A percentile compares a stretch with the other conserved stretches of the same genome.
Conservation (phyloP, 2,888 invertebrate species). For the Himalopsyche tibetana region DNA sequence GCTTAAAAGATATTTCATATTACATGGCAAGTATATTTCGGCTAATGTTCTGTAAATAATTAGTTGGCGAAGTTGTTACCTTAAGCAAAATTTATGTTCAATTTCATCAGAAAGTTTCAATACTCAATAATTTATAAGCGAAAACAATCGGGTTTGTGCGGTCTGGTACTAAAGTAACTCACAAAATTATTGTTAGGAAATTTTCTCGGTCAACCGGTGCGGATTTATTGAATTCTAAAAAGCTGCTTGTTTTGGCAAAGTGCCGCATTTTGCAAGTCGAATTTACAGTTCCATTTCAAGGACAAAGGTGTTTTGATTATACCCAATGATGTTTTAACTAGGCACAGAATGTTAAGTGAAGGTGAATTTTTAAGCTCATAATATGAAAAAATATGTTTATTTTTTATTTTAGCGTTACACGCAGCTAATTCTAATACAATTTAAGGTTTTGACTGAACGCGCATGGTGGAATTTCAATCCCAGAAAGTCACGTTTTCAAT, state of each 20-base stretch:
- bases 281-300: background rate
- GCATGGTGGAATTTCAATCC: no score
- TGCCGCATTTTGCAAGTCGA: background rate
- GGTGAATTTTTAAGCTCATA: no score
- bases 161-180: no score
- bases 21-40: background rate
- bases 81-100: background rate
- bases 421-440: no score
- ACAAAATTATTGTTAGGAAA: background rate
- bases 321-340: background rate
- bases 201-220: background rate
- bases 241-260: conserved; percentile 35
- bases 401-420: no score
- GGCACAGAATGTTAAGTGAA: background rate
- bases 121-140: background rate
- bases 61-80: background rate
- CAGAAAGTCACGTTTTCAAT: no score
- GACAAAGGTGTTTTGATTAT: conserved; percentile 1
- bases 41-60: background rate
- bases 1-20: no score
- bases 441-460: no score
- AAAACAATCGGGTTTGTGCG: background rate
- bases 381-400: no score
- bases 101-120: background rate
- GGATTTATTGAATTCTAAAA: conserved; percentile 16